phyloP scores from a whole-genome alignment of 30 jellyfish, hydroid and myxozoan genomes.

The Sanderia malayensis region DNA sequence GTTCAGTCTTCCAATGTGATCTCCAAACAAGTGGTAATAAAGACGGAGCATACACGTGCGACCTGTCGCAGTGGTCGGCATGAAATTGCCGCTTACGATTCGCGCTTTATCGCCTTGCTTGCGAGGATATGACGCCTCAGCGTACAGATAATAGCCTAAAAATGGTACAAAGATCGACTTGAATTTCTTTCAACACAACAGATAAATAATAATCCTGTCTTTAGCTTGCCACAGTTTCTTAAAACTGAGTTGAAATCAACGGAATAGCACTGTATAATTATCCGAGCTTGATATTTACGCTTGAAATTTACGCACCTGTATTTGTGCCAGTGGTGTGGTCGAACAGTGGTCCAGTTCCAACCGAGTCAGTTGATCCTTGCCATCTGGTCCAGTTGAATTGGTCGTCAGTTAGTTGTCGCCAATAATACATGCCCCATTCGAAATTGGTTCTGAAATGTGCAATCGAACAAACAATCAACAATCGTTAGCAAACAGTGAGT shows the following conservation, averaged over 20 bases:
- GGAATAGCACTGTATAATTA: background rate
- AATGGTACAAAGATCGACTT: too few relatives aligned
- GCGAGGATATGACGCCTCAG: conserved; percentile 97
- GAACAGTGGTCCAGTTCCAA: conserved; percentile 95
- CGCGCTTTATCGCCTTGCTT: conserved; percentile 96
- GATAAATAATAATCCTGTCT: too few relatives aligned
- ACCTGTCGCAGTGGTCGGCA: conserved; percentile 47
- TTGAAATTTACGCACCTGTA: conserved; percentile 56
- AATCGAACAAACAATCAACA: too few relatives aligned
- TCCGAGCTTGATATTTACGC: background rate
- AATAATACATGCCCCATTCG: conserved; percentile 76
- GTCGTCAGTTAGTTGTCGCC: conserved; percentile 91
- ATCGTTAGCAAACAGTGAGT: too few relatives aligned
- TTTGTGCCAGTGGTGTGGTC: conserved; percentile 98
- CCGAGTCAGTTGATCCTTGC: conserved; percentile 83
- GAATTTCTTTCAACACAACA: too few relatives aligned
- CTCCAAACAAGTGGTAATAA: conserved; percentile 90
- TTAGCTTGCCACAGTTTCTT: too few relatives aligned
- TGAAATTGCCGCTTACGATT: conserved; percentile 67
- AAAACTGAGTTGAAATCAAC: too few relatives aligned
- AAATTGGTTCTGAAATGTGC: conserved; percentile 70
- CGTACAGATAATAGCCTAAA: conserved; percentile 87
- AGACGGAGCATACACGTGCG: conserved; percentile 68
- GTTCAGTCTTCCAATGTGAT: conserved; percentile 82
- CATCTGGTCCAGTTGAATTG: conserved; percentile 91